Base-by-base conservation (phyloP, 1,140 invertebrate species). In the Ylistrum balloti region DNA sequence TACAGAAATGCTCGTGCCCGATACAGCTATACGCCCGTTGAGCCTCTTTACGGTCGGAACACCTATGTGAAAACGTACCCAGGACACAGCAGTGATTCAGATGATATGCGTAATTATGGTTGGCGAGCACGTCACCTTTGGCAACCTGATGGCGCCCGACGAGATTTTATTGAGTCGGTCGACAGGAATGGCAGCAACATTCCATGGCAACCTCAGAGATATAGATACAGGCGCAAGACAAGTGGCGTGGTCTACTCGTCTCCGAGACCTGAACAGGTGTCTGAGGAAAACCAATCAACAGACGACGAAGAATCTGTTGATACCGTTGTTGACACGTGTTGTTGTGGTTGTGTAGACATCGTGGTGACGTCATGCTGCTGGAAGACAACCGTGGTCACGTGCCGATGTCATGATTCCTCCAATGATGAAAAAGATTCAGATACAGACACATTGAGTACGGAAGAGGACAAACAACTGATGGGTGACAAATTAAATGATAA, bases 281-380 rank as follows among this genome's bases (percentile, higher is more conserved):
- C n/a, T 0, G 22, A n/a, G n/a, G 56, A 74, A 74, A 74, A 28
- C 22, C n/a, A n/a, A n/a, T 28, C 56, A 74, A 28, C 9, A 9
- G 56, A 74, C 1, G 56, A 74, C n/a, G 56, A 74, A n/a, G 56
- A 28, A 74, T 74, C 56, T 17, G 56, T 5, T 5, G 56, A 74
- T 28, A 7, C n/a, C 2, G n/a, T 74, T 74, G 56, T 74, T 0
- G 56, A 74, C 56, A n/a, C n/a, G 56, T 74, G 56, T 74, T 48
- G 45, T 48, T 74, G 56, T 74, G 56, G 56, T 28, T 74, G 56
- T 74, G 56, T 74, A 28, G 56, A 74, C 56, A 17, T 74, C n/a
- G 56, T 74, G 22, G 56, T 74, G 56, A 74, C 56, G n/a, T 74
- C 56, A 28, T 74, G 56, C 56, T 74, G 56, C 13, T 74, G 56